These are phyloP conservation scores for Phanerotoma sp. DNA, from an alignment of 2,888 invertebrate species.

Conservation along the genomic window DNA sequence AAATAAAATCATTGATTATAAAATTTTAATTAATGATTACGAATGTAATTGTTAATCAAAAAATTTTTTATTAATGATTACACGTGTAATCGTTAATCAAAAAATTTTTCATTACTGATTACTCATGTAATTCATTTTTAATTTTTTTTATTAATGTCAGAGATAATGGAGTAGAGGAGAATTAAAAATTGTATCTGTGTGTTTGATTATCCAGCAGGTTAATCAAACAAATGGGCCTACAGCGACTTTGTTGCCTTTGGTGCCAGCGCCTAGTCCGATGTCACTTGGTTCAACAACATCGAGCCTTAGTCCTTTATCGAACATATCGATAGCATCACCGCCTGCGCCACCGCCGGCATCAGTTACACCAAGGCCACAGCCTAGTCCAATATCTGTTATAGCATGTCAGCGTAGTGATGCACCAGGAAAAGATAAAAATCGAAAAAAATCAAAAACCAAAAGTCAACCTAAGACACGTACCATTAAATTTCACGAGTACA, in stretches of 20 bases:
- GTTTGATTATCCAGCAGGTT: constrained; percentile 43
- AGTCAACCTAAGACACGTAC: constrained; percentile 79
- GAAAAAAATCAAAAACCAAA: constrained; percentile 81
- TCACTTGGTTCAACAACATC: constrained; percentile 66
- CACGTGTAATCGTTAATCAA: no score
- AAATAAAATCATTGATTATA: no score
- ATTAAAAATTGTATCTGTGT: no score
- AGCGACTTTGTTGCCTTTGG: constrained; percentile 60
- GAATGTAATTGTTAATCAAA: no score
- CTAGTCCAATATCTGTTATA: constrained; percentile 53
- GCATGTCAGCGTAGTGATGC: constrained; percentile 64
- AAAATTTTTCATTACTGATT: no score
- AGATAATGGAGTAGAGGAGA: no score
- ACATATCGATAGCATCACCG: constrained; percentile 66
- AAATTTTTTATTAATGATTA: no score
- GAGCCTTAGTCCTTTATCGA: constrained; percentile 67
- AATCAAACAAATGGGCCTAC: constrained; percentile 50
- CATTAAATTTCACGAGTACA: constrained; percentile 97
- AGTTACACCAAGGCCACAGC: constrained; percentile 59
- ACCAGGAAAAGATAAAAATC: constrained; percentile 70
- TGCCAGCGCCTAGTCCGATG: constrained; percentile 60
- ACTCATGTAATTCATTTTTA: no score
- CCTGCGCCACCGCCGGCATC: constrained; percentile 62
- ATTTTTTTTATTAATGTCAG: no score
- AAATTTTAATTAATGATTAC: no score